Conservation (phyloP, 1,140 invertebrate genomes). For the Procambarus clarkii region DNA sequence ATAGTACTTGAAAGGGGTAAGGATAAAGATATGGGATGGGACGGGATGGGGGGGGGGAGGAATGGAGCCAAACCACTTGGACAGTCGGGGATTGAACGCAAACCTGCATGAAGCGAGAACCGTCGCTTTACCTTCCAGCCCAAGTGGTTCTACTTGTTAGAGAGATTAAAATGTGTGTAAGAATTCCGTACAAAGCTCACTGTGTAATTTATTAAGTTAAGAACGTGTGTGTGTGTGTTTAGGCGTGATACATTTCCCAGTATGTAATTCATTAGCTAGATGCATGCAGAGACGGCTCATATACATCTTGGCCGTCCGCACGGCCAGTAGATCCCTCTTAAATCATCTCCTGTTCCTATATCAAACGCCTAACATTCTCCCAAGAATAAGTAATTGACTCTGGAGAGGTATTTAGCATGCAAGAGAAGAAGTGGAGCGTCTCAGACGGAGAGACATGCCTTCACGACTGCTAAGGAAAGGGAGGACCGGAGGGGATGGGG, state of each 20-base stretch:
- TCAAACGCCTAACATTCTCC: neutral
- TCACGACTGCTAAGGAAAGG: neutral
- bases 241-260: neutral
- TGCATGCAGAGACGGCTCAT: neutral
- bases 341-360: neutral
- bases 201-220: too few relatives aligned
- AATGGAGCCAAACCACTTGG: too few relatives aligned
- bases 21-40: too few relatives aligned
- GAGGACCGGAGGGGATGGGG: neutral
- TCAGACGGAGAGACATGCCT: too few relatives aligned
- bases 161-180: too few relatives aligned
- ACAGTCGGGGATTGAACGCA: too few relatives aligned
- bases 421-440: neutral
- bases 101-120: too few relatives aligned
- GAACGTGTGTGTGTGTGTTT: neutral
- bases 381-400: conserved; percentile 1
- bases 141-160: too few relatives aligned
- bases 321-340: neutral
- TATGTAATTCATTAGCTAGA: neutral
- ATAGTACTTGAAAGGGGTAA: too few relatives aligned
- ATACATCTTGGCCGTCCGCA: neutral
- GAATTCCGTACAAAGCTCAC: too few relatives aligned
- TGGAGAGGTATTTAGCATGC: neutral
- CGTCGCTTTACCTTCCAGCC: too few relatives aligned
- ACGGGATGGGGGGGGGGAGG: too few relatives aligned